Percentiles rank a stretch among this genome's conserved stretches.
These are phyloP conservation scores for Epinephelus moara DNA, from an alignment of 2,113 vertebrate species.

Conservation along the genomic window DNA sequence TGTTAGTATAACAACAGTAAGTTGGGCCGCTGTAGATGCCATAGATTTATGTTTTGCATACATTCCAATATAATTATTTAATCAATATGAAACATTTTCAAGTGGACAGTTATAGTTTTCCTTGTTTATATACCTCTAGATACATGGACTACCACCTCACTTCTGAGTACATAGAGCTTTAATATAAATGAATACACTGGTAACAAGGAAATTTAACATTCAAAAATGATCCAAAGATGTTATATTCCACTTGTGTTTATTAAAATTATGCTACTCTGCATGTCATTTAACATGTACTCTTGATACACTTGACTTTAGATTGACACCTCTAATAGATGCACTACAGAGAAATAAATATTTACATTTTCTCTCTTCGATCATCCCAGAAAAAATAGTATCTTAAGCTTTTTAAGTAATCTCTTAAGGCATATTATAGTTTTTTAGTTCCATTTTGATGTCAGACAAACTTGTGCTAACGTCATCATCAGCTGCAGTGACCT, in stretches of 20 bases:
- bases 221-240: background rate
- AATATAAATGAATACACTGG: background rate
- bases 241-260: background rate
- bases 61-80: background rate
- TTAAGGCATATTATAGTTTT: background rate
- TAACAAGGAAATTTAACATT: too few relatives aligned
- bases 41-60: too few relatives aligned
- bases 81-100: background rate
- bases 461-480: background rate
- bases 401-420: background rate
- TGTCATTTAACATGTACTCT: background rate
- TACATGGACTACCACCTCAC: background rate
- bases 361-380: background rate
- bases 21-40: background rate
- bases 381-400: background rate
- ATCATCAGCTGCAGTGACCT: slow-evolving; percentile 33
- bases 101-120: background rate
- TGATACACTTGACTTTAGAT: background rate
- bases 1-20: background rate
- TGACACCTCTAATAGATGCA: background rate
- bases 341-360: background rate
- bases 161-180: background rate
- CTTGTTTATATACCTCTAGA: background rate
- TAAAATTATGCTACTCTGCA: background rate
- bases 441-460: background rate